phyloP scores from a whole-genome alignment of 2,797 vertebrate genomes.

The Halcyon leucocephala region DNA sequence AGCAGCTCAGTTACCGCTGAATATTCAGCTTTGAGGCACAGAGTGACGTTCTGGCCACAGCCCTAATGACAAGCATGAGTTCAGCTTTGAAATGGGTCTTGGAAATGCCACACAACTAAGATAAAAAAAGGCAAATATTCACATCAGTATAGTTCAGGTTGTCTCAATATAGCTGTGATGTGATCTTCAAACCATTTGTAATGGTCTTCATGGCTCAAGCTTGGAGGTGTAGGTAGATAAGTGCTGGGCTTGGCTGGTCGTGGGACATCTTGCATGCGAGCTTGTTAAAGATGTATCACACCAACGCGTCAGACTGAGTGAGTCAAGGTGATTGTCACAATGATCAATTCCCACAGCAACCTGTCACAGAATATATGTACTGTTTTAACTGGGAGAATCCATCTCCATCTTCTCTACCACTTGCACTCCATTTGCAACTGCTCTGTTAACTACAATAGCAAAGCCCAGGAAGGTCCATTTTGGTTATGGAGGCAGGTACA shows the following conservation, averaged over 20 bases:
- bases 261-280: rapidly evolving
- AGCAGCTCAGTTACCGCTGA: not conserved
- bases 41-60: not conserved
- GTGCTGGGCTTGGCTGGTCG: not conserved
- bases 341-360: not conserved
- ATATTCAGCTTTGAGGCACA: not conserved
- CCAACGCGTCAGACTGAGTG: not conserved
- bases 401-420: not conserved
- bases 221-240: not conserved
- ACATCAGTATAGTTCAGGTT: not conserved
- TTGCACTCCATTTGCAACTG: not conserved
- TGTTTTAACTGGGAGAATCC: not conserved
- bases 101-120: not conserved
- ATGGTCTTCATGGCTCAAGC: not conserved
- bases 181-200: not conserved
- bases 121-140: not conserved
- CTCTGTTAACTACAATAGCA: not conserved
- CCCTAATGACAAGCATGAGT: not conserved
- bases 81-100: not conserved
- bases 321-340: not conserved
- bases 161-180: not conserved
- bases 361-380: not conserved
- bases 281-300: not conserved
- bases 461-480: not conserved
- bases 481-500: not conserved